Evolutionary conservation across 2,797 vertebrate genomes (phyloP), one percentile per base, ranked within the genome.

Genomic region (Sebastiscus tertius): DNA sequence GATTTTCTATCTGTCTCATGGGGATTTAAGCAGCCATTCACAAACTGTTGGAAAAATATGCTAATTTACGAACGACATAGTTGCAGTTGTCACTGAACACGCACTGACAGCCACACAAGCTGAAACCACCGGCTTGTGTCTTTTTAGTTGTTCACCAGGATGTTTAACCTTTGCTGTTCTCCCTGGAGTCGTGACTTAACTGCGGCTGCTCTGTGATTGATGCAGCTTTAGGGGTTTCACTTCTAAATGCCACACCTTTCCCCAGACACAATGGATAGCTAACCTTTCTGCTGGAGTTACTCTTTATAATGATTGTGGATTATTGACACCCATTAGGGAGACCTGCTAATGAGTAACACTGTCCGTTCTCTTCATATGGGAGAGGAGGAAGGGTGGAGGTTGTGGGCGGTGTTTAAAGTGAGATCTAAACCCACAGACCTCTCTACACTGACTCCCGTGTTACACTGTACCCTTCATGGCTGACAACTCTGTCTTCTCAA

Each of bases 291-390:
- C 77, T 54, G 60, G 77, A 91, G 85, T 91, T 88, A 91, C 91
- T 92, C 80, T 91, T 92, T 85, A 77, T 81, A 94, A 92, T 89
- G 84, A 92, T 87, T 93, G 78, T 24, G 83, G 89, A 90, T 93
- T 94, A 93, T 94, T 92, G 89, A 93, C 84, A 49, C 76, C 89
- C 91, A 88, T 93, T 92, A 92, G 89, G 55, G 70, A 72, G 58
- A 77, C 42, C 52, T 65, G 80, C 82, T 94, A 93, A 95, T 93
- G 85, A 94, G 82, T 81, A 70, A 77, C 46, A 39, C 18, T 83
- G 84, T 86, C 72, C 52, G 14, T 90, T 87, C 87, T 67, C 34
- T 76, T 71, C 13, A 29, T 61, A 29, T 33, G 67, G 27, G 46
- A 62, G 33, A 63, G 9, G 14, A 34, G 54, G 46, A 52, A 54